Evolutionary conservation across 1,140 invertebrate genomes (phyloP).

Genomic region (Cardiocondyla obscurior): DNA sequence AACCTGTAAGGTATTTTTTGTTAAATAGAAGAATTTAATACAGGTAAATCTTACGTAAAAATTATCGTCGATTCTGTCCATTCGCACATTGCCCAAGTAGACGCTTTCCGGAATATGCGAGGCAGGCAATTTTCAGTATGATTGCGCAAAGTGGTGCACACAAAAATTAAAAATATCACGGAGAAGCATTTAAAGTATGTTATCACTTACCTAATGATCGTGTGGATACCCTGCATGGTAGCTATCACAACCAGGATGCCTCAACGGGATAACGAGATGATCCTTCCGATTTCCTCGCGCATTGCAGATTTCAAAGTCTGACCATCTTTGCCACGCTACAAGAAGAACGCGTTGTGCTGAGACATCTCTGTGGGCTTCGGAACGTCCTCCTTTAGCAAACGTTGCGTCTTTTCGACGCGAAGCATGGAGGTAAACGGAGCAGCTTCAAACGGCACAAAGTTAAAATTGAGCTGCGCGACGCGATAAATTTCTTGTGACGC

Average conservation of each 20-base stretch:
- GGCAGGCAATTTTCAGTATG: not conserved
- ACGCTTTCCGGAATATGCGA: no score
- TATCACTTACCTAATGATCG: not conserved
- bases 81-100: not conserved
- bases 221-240: no score
- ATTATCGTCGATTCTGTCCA: not conserved
- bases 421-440: no score
- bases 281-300: not conserved
- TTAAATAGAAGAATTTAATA: constrained; percentile 68
- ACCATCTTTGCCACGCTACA: no score
- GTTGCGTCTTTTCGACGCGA: no score
- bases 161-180: constrained; percentile 1
- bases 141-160: not conserved
- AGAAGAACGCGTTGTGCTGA: no score
- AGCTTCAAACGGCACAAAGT: no score
- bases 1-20: constrained; percentile 60
- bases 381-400: no score
- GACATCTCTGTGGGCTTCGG: no score
- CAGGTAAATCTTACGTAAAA: constrained; percentile 33
- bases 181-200: not conserved
- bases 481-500: no score
- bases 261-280: not conserved
- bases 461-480: no score
- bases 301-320: not conserved
- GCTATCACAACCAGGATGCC: not conserved